These are phyloP conservation scores for Hybos culiciformis DNA, from an alignment of 2,888 invertebrate species.

Conservation along the genomic window DNA sequence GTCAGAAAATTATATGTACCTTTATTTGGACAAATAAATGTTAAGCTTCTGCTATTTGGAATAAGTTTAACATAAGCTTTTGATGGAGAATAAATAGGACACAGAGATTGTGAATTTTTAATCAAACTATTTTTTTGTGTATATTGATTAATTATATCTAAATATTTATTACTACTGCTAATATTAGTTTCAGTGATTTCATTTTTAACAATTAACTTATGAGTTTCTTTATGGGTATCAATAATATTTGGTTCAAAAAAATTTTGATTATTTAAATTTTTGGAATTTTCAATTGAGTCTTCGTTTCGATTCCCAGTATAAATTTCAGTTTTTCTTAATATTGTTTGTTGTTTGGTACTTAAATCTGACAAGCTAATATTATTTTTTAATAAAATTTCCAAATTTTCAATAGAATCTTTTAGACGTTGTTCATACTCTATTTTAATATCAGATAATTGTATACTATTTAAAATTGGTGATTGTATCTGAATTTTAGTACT, in stretches of 20 bases:
- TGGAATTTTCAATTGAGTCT: background rate
- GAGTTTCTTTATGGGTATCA: background rate
- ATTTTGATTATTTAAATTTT: background rate
- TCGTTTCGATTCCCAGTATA: conserved; percentile 11
- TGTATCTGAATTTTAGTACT: background rate
- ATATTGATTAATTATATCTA: conserved; percentile 20
- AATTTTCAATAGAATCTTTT: conserved; percentile 34
- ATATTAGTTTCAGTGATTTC: conserved; percentile 5
- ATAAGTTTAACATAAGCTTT: conserved; percentile 25
- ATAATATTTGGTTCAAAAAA: background rate
- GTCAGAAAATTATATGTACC: conserved; percentile 15
- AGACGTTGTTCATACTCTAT: conserved; percentile 24
- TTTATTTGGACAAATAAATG: conserved; percentile 20
- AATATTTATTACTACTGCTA: background rate
- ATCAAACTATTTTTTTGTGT: conserved; percentile 28
- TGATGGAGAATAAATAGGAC: conserved; percentile 22
- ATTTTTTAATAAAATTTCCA: conserved; percentile 34
- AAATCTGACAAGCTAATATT: conserved; percentile 34
- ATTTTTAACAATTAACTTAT: background rate
- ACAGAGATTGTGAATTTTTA: conserved; percentile 33
- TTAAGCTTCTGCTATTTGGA: conserved; percentile 33
- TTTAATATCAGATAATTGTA: conserved; percentile 27
- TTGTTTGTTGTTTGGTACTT: conserved; percentile 33
- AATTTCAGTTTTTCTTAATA: conserved; percentile 24
- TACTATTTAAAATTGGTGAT: conserved; percentile 18